Conservation (phyloP, 2,888 invertebrate genomes). For the Carpatolechia fugitivella region DNA sequence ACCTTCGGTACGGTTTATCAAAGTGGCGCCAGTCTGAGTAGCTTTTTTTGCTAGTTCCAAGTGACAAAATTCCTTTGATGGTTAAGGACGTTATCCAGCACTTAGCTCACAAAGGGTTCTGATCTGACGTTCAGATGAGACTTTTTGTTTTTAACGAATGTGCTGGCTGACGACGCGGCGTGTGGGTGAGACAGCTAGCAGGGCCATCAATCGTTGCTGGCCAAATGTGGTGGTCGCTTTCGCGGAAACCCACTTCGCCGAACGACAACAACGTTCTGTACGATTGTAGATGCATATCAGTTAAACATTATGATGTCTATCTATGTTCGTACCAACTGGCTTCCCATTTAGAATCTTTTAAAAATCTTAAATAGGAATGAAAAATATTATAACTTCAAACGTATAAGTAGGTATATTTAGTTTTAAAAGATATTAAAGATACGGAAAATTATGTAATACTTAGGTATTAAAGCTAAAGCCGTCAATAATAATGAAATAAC, state of each 20-base stretch:
- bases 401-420: too few species aligned
- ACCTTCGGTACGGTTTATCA: constrained; percentile 38
- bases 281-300: constrained; percentile 33
- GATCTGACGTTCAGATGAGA: not conserved
- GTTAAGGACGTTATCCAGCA: not conserved
- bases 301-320: constrained; percentile 18
- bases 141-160: not conserved
- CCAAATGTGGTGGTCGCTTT: constrained; percentile 42
- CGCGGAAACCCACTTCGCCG: constrained; percentile 47
- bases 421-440: too few species aligned
- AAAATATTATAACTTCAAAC: too few species aligned
- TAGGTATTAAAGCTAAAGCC: too few species aligned
- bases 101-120: constrained; percentile 3
- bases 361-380: too few species aligned
- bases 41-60: constrained; percentile 36
- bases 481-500: too few species aligned
- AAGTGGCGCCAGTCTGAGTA: constrained; percentile 49
- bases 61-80: constrained; percentile 10
- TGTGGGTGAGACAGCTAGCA: not conserved
- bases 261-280: constrained; percentile 43
- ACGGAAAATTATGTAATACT: too few species aligned
- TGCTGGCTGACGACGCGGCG: not conserved
- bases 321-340: not conserved
- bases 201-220: constrained; percentile 24
- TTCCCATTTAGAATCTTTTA: constrained; percentile 30